phyloP scores from a whole-genome alignment of 1,140 invertebrate species.

The Belonocnema kinseyi region DNA sequence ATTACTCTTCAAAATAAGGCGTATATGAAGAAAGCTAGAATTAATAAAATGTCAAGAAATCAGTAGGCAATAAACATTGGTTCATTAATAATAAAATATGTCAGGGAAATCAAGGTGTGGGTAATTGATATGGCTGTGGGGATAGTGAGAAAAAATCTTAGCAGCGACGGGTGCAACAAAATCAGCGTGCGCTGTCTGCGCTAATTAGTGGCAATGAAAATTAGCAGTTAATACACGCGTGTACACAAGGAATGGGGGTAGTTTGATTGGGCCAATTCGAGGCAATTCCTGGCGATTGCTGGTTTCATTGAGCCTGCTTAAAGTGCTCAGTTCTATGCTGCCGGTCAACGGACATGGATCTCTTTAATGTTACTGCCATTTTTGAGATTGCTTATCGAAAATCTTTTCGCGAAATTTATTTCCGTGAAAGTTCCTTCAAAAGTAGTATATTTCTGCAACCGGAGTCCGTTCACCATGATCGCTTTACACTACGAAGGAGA shows the following conservation, averaged over 20 bases:
- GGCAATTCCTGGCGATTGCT: slow-evolving; percentile 77
- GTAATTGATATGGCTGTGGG: too few relatives aligned
- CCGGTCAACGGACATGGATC: slow-evolving; percentile 71
- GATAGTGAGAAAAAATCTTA: too few relatives aligned
- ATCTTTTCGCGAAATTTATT: slow-evolving; percentile 34
- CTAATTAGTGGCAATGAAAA: slow-evolving; percentile 72
- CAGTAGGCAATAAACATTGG: too few relatives aligned
- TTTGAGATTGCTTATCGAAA: slow-evolving; percentile 42
- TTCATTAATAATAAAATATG: too few relatives aligned
- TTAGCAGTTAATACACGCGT: slow-evolving; percentile 74
- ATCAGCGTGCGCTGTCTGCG: slow-evolving; percentile 36
- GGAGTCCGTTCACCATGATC: not conserved
- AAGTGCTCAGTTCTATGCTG: slow-evolving; percentile 72
- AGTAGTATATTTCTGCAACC: not conserved
- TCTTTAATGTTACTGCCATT: slow-evolving; percentile 56
- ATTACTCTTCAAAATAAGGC: too few relatives aligned
- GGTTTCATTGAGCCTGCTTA: slow-evolving; percentile 75
- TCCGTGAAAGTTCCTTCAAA: not conserved
- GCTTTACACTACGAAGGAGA: not conserved
- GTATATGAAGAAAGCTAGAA: too few relatives aligned
- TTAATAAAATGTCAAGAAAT: too few relatives aligned
- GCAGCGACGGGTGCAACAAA: slow-evolving; percentile 8
- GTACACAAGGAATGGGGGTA: slow-evolving; percentile 75
- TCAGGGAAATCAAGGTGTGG: too few relatives aligned
- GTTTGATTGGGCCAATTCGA: slow-evolving; percentile 77